Percentiles rank a stretch among this genome's conserved stretches.
Conservation (phyloP, 2,888 invertebrate genomes). For the Pomacea canaliculata region DNA sequence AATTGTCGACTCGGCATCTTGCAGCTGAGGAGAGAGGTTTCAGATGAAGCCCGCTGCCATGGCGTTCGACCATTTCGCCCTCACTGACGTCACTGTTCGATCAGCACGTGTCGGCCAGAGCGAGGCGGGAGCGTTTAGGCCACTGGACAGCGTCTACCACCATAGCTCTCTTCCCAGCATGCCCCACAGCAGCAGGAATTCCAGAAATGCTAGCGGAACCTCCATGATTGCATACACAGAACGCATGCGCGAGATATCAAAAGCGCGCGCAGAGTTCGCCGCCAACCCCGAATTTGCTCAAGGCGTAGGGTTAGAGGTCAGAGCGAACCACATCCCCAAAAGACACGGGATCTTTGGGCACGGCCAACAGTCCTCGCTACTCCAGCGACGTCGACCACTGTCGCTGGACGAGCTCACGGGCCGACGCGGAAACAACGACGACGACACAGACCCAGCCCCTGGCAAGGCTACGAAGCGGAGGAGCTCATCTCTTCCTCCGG, state of each 20-base stretch:
- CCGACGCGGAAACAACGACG: slow-evolving; percentile 4
- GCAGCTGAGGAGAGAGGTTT: too few relatives aligned
- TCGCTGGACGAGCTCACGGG: slow-evolving; percentile 51
- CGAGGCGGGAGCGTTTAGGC: neutral
- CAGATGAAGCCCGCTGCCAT: neutral
- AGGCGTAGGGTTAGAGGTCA: slow-evolving; percentile 6
- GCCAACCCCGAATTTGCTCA: neutral
- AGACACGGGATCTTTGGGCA: neutral
- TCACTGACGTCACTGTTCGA: neutral
- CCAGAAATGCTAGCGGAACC: too few relatives aligned
- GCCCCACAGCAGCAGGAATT: neutral
- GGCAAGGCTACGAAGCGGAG: neutral
- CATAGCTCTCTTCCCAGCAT: slow-evolving; percentile 11
- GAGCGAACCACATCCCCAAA: slow-evolving; percentile 17
- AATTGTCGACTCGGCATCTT: too few relatives aligned
- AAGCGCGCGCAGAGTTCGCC: neutral
- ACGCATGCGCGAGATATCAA: slow-evolving; percentile 26
- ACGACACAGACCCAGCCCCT: neutral
- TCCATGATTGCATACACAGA: slow-evolving; percentile 31
- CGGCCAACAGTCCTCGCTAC: neutral
- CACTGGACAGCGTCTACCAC: slow-evolving; percentile 14
- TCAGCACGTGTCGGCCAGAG: neutral
- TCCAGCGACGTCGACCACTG: slow-evolving; percentile 39
- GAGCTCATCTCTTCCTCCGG: neutral
- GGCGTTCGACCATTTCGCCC: slow-evolving; percentile 4